Base-by-base conservation (phyloP, 2,888 invertebrate species). In the Agriopis marginaria region DNA sequence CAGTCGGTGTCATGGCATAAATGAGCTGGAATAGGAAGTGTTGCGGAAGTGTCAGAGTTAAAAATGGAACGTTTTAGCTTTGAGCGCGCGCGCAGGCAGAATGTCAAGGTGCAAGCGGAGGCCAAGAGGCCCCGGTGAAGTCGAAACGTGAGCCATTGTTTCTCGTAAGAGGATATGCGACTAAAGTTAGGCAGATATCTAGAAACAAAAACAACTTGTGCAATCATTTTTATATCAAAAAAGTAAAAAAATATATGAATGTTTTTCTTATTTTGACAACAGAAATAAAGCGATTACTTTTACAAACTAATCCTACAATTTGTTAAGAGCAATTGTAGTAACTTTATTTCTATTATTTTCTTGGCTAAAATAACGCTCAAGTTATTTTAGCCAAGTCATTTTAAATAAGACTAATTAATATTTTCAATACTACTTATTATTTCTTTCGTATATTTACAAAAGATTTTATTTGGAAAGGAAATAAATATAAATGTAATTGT, bases 71-170 rank as follows among this genome's bases (percentile, higher is more conserved):
- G 89, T 85, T 87, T 88, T 86, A 86, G 85, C 80, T 83, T 75
- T 79, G 82, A 80, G 86, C 82, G 86, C 90, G 86, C 85, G 89
- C 86, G 87, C 85, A 79, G 75, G 81, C 79, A 90, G 91, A 93
- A 93, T 93, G 93, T 93, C 93, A 94, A 93, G 93, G 93, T 79
- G 78, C 75, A 75, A 67, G 68, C 61, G 79, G 83, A 90, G 89
- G 91, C 83, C 84, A 76, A 75, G 82, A 85, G 82, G 86, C 85
- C 80, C 79, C 70, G 32, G 56, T 49, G 63, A 12, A 54, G 39
- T 63, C 47, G 74, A 76, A 64, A 73, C 74, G 58, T 55, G 56
- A 68, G 74, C 75, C 71, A 74, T 77, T 79, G 72, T 76, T 63
- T 69, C 49, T 70, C 69, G 68, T 74, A 71, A 70, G 66, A 68